Base-by-base conservation (phyloP, 2,888 invertebrate species). In the Acleris laterana region DNA sequence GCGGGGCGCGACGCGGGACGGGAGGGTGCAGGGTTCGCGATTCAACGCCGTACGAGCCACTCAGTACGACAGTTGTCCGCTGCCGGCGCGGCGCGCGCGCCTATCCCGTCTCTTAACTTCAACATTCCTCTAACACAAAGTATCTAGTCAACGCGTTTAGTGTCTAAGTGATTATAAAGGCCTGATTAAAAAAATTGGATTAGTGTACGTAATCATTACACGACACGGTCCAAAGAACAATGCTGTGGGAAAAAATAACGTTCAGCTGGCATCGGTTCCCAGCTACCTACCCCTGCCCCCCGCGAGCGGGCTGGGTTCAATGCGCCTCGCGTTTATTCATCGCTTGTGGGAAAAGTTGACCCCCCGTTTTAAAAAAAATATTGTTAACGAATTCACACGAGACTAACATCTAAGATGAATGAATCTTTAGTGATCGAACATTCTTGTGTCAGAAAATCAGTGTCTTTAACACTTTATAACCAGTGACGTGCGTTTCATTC, bases 231-330 rank as follows among this genome's bases (percentile, higher is more conserved):
- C 87, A 89, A 90, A 88, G 92, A 90, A 92, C 92, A 92, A 92
- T 92, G 93, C 92, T 93, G 93, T 93, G 93, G 93, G 93, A 93
- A 93, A 93, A 93, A 93, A 91, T 93, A 93, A 93, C 93, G 93
- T 93, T 89, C 93, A 93, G 92, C 93, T 91, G 92, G 89, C 90
- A 90, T 89, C 90, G 90, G 80, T 91, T 91, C 90, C 90, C 91
- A 89, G 90, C 90, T 90, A 90, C 89, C 91, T 90, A 89, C 90
- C 85, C 89, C 82, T 89, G 87, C 89, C 89, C 90, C 89, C 90
- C 91, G 85, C 88, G 81, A 77, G 82, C 84, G 85, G 86, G 88
- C 90, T 88, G 92, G 90, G 93, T 92, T 92, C 93, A 92, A 88
- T 90, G 93, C 88, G 93, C 92, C 90, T 88, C 81, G 86, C 89